Conservation (phyloP, 2,797 vertebrate species). For the Siniperca scherzeri region DNA sequence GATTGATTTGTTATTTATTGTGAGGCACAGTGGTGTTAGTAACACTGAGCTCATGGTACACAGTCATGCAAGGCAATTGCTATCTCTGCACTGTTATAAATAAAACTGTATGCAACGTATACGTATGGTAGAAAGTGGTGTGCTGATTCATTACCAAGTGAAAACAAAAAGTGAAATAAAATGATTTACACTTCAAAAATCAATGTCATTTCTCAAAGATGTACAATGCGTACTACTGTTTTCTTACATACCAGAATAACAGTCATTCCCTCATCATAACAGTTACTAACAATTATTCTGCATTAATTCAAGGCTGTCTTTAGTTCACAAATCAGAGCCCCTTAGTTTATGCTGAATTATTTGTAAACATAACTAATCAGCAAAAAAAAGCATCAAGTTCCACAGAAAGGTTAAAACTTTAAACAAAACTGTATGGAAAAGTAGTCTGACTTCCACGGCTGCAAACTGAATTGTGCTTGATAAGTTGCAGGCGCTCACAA, state of each 20-base stretch:
- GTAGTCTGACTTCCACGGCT: slow-evolving; percentile 74
- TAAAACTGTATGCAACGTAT: background rate
- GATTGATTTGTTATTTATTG: slow-evolving; percentile 80
- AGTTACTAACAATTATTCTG: slow-evolving; percentile 76
- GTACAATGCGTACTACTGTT: slow-evolving; percentile 5
- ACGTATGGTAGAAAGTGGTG: background rate
- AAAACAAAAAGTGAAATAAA: slow-evolving; percentile 22
- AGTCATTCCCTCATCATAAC: slow-evolving; percentile 59
- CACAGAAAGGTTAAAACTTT: slow-evolving; percentile 80
- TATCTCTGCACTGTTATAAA: slow-evolving; percentile 46
- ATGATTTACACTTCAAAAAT: slow-evolving; percentile 41
- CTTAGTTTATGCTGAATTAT: slow-evolving; percentile 75
- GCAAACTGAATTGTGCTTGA: slow-evolving; percentile 84
- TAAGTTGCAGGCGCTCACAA: slow-evolving; percentile 85
- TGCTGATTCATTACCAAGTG: slow-evolving; percentile 24
- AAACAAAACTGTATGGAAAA: slow-evolving; percentile 82
- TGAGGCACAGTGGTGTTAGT: slow-evolving; percentile 83
- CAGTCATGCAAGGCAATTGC: slow-evolving; percentile 46
- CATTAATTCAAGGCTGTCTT: slow-evolving; percentile 75
- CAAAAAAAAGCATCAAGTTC: slow-evolving; percentile 77
- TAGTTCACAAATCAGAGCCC: slow-evolving; percentile 75
- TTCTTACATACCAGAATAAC: slow-evolving; percentile 23
- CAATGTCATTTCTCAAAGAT: slow-evolving; percentile 35
- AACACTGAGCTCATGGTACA: slow-evolving; percentile 70
- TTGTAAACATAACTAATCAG: slow-evolving; percentile 83